These are phyloP conservation scores for Gryllus longicercus DNA, from an alignment of 2,888 invertebrate species.

Conservation along the genomic window DNA sequence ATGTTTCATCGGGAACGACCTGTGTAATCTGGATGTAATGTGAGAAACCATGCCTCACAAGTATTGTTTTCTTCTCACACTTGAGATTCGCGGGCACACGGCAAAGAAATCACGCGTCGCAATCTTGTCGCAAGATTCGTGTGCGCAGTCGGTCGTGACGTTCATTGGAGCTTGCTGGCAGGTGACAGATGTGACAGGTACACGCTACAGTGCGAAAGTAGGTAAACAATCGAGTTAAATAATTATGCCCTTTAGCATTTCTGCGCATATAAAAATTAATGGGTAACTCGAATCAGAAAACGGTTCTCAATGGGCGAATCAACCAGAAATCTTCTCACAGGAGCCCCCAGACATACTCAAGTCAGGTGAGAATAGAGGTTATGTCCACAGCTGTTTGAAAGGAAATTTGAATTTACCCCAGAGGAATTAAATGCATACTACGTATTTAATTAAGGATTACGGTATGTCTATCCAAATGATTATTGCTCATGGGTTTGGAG, in stretches of 20 bases:
- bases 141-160: too few relatives aligned
- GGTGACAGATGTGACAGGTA: neutral
- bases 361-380: conserved; percentile 28
- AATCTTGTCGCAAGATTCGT: too few relatives aligned
- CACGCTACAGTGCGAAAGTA: neutral
- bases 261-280: conserved; percentile 23
- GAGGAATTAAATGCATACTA: neutral
- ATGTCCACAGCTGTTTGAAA: neutral
- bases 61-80: too few relatives aligned
- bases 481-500: too few relatives aligned
- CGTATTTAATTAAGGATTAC: neutral
- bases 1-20: too few relatives aligned
- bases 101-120: too few relatives aligned
- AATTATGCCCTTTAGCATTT: conserved; percentile 40
- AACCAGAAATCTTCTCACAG: neutral
- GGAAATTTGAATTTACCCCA: neutral
- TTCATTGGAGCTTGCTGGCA: neutral
- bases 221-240: neutral
- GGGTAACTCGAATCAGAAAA: conserved; percentile 29
- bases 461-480: too few relatives aligned
- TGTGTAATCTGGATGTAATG: too few relatives aligned
- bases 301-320: neutral
- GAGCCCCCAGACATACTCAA: conserved; percentile 29
- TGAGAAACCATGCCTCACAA: too few relatives aligned
- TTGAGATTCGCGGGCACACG: too few relatives aligned